Evolutionary conservation across 2,113 vertebrate genomes (phyloP).

Genomic region (Platichthys flesus): DNA sequence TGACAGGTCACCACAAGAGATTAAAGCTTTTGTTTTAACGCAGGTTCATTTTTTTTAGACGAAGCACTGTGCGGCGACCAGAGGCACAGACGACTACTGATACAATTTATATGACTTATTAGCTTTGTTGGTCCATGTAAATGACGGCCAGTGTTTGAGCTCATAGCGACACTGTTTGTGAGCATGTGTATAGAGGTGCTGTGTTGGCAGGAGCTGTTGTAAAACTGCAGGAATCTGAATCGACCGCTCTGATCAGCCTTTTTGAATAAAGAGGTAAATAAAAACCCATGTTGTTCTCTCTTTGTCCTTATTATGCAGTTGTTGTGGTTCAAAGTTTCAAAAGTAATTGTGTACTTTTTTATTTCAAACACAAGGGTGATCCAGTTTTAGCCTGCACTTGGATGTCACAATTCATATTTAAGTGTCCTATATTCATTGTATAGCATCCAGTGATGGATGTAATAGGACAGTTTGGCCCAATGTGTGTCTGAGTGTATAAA

Average conservation of each 20-base stretch:
- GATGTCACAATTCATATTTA: neutral
- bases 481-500: neutral
- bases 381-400: neutral
- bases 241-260: conserved; percentile 3
- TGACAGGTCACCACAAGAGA: conserved; percentile 64
- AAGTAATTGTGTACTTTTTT: neutral
- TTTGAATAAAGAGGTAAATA: conserved; percentile 10
- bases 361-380: neutral
- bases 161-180: conserved; percentile 8
- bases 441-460: neutral
- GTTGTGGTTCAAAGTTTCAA: neutral
- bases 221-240: neutral
- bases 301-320: neutral
- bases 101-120: conserved; percentile 18
- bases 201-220: neutral
- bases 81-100: conserved; percentile 7
- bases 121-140: conserved; percentile 9
- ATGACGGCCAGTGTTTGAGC: conserved; percentile 10
- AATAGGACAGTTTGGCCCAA: neutral
- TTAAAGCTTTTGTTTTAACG: conserved; percentile 39
- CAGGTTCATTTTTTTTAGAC: conserved; percentile 32
- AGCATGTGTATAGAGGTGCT: neutral
- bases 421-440: neutral
- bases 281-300: neutral
- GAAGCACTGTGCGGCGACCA: conserved; percentile 26